phyloP scores from a whole-genome alignment of 2,797 vertebrate species.

The Sebastes trivittatus region DNA sequence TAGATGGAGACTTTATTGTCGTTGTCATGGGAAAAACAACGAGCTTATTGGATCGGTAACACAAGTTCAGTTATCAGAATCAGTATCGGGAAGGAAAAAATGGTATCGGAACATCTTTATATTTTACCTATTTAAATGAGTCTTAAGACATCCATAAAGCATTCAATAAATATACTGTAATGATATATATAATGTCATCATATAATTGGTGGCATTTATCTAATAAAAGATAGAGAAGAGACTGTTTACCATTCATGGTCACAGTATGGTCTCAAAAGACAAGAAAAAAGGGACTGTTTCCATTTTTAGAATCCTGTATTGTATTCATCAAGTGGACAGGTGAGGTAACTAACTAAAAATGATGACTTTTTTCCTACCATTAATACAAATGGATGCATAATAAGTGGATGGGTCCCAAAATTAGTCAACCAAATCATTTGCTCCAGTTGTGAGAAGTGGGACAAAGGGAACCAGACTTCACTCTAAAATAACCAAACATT shows the following conservation, averaged over 20 bases:
- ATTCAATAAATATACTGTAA: neutral
- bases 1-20: too few species aligned
- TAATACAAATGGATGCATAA: neutral
- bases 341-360: neutral
- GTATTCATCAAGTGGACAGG: neutral
- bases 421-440: neutral
- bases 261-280: neutral
- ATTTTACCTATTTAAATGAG: neutral
- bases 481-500: neutral
- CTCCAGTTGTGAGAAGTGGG: neutral
- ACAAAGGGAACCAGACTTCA: neutral
- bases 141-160: neutral
- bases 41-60: too few species aligned
- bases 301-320: neutral
- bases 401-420: neutral
- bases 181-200: neutral
- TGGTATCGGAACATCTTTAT: neutral
- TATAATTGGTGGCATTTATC: conserved; percentile 18
- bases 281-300: neutral
- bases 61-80: too few species aligned
- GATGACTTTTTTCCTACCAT: neutral
- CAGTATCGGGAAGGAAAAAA: too few species aligned
- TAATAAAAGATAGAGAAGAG: neutral
- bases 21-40: too few species aligned
- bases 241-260: neutral